Evolutionary conservation across 2,113 vertebrate genomes (phyloP).

Genomic region (Gambusia affinis): DNA sequence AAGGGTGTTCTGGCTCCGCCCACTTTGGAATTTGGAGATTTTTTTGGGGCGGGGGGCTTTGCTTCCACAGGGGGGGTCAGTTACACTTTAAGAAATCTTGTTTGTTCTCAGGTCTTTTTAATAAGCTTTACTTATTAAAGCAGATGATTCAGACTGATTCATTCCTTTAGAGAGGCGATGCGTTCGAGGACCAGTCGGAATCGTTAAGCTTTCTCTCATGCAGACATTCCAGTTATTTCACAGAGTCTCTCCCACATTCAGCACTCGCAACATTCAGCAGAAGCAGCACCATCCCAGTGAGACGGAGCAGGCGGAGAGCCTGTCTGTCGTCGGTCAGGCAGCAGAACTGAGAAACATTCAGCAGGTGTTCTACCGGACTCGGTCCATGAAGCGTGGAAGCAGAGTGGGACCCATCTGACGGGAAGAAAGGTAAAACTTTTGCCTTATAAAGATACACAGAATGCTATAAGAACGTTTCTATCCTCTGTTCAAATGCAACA

Average conservation of each 20-base stretch:
- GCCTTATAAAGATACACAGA: constrained; percentile 18
- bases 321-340: not conserved
- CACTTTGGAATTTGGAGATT: no score
- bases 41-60: no score
- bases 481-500: constrained; percentile 29
- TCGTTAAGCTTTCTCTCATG: no score
- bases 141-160: not conserved
- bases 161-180: constrained; percentile 2
- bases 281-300: constrained; percentile 36
- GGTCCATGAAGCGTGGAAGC: constrained; percentile 10
- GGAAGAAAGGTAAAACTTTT: constrained; percentile 1
- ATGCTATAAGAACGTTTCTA: constrained; percentile 12
- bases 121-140: not conserved
- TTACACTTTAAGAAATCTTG: no score
- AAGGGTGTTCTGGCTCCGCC: no score
- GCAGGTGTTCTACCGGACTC: not conserved
- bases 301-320: not conserved
- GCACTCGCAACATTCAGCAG: constrained; percentile 25
- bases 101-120: no score
- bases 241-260: not conserved
- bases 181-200: constrained; percentile 10
- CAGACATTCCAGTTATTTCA: not conserved
- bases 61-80: no score
- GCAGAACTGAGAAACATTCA: constrained; percentile 29
- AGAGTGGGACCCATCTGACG: not conserved